Evolutionary conservation across 2,797 vertebrate genomes (phyloP).

Genomic region (Aphelocoma californica): DNA sequence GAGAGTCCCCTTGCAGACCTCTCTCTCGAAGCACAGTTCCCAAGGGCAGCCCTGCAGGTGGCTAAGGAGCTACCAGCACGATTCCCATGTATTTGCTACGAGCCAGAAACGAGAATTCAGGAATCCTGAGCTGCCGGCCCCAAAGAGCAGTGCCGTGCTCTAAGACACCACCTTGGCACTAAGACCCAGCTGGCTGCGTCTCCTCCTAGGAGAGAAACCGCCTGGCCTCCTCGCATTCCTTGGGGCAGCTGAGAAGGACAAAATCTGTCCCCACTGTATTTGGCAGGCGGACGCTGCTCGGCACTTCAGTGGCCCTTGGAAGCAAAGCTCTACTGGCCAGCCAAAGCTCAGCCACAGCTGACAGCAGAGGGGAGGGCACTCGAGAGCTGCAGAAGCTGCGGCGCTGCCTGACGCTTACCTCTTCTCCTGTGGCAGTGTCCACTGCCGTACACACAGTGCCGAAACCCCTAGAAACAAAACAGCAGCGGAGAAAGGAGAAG

Average conservation of each 20-base stretch:
- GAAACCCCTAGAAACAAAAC: slow-evolving; percentile 82
- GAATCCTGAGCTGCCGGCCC: background rate
- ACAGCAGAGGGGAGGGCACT: background rate
- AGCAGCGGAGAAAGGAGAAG: background rate
- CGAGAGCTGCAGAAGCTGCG: background rate
- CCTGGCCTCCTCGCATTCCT: background rate
- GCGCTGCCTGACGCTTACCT: slow-evolving; percentile 73
- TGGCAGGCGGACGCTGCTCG: background rate
- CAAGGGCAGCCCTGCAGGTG: background rate
- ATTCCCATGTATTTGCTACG: too few species aligned
- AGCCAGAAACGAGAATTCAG: slow-evolving; percentile 7
- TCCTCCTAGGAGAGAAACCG: background rate
- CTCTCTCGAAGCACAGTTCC: background rate
- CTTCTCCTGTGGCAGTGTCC: slow-evolving; percentile 93
- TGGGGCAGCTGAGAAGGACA: background rate
- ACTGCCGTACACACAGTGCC: slow-evolving; percentile 95
- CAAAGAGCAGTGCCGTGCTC: background rate
- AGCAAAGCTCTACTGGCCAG: accelerated
- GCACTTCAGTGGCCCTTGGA: background rate
- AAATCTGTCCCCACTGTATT: background rate
- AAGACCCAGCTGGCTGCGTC: background rate
- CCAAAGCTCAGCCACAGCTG: background rate
- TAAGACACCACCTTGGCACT: background rate
- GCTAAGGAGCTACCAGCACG: background rate
- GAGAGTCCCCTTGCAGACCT: background rate